These are phyloP conservation scores for Microcebus lehilahytsara DNA, from an alignment of 2,113 vertebrate genomes.

Conservation along the genomic window DNA sequence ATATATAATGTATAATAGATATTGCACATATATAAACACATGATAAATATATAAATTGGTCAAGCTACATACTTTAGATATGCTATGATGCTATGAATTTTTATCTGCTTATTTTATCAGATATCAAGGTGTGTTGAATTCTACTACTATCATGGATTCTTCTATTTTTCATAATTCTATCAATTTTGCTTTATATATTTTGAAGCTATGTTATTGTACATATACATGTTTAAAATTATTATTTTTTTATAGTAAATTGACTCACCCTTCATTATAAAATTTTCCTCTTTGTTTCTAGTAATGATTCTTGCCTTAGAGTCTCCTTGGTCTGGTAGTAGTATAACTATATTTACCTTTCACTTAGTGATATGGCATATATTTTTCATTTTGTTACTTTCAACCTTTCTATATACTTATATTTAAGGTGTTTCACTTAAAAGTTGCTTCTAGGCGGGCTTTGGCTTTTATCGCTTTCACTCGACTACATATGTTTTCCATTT, in stretches of 20 bases:
- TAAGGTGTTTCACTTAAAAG: background rate
- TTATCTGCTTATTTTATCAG: background rate
- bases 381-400: background rate
- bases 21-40: background rate
- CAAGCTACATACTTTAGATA: background rate
- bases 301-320: background rate
- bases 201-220: background rate
- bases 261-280: background rate
- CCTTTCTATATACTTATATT: background rate
- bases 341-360: background rate
- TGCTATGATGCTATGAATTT: background rate
- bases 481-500: background rate
- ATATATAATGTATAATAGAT: background rate
- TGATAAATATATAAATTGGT: background rate
- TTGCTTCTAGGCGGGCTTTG: background rate
- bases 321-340: background rate
- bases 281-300: background rate
- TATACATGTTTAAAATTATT: background rate
- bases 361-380: background rate
- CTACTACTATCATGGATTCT: background rate
- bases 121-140: background rate
- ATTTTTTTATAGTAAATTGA: background rate
- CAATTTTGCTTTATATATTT: background rate
- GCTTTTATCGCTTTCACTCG: background rate
- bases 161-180: background rate